Percentiles rank a stretch among this genome's conserved stretches.
These are phyloP conservation scores for Paramormyrops hopkinsi DNA, from an alignment of 2,797 vertebrate genomes.

Conservation along the genomic window DNA sequence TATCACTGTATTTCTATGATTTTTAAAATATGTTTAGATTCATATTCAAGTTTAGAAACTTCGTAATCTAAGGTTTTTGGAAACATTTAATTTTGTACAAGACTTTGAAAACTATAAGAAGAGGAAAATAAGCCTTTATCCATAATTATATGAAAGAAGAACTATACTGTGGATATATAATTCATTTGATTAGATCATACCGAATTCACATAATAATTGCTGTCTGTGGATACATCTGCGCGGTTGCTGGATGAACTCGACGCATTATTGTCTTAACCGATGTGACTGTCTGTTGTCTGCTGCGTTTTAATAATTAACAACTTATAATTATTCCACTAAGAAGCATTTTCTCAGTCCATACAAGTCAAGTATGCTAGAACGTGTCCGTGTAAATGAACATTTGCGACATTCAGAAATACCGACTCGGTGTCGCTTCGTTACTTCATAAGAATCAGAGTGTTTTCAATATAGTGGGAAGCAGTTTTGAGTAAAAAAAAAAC, in stretches of 20 bases:
- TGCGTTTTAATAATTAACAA: conserved; percentile 5
- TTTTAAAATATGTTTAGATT: neutral
- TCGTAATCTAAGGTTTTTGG: conserved; percentile 20
- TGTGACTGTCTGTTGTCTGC: conserved; percentile 47
- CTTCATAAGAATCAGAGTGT: neutral
- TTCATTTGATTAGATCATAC: conserved; percentile 64
- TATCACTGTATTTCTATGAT: neutral
- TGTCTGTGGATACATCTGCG: conserved; percentile 53
- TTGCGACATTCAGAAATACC: neutral
- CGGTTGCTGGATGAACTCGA: conserved; percentile 46
- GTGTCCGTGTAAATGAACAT: conserved; percentile 5
- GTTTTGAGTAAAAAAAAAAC: neutral
- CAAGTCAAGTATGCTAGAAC: neutral
- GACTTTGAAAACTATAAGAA: neutral
- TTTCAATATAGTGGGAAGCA: neutral
- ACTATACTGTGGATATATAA: conserved; percentile 66
- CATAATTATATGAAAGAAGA: conserved; percentile 51
- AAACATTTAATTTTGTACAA: neutral
- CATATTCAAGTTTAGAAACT: conserved; percentile 21
- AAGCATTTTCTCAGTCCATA: neutral
- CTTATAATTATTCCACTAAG: neutral
- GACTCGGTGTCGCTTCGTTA: neutral
- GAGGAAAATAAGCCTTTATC: conserved; percentile 22
- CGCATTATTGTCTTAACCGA: conserved; percentile 50
- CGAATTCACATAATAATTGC: conserved; percentile 66